A percentile compares a stretch with the other conserved stretches of the same genome.
Evolutionary conservation across 2,888 invertebrate species (phyloP).

Genomic region (Apocheima hispidaria): DNA sequence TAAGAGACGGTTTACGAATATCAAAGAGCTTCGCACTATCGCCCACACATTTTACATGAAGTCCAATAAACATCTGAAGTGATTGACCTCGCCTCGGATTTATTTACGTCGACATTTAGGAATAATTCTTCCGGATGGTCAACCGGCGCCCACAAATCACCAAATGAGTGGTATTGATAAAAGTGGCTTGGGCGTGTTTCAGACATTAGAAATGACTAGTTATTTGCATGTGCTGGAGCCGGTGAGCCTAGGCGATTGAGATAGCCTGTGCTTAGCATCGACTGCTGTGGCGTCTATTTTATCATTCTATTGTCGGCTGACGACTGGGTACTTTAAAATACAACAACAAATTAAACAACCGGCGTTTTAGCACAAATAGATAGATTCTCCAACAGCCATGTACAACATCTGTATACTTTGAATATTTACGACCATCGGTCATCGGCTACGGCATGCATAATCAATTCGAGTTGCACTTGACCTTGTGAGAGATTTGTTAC

Average conservation of each 20-base stretch:
- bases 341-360: constrained; percentile 15
- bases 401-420: constrained; percentile 41
- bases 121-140: constrained; percentile 67
- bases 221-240: constrained; percentile 66
- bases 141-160: constrained; percentile 66
- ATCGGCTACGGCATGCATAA: constrained; percentile 55
- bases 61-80: constrained; percentile 51
- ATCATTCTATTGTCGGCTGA: not conserved
- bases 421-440: constrained; percentile 44
- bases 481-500: constrained; percentile 61
- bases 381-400: constrained; percentile 25
- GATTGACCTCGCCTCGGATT: constrained; percentile 63
- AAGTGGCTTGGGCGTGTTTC: constrained; percentile 51
- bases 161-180: constrained; percentile 54
- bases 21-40: constrained; percentile 60
- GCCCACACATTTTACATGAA: constrained; percentile 56
- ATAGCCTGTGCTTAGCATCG: constrained; percentile 50
- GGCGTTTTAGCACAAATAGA: constrained; percentile 7
- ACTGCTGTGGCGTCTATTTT: constrained; percentile 7
- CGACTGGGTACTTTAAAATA: constrained; percentile 8
- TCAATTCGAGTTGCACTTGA: constrained; percentile 68
- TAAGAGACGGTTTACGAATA: constrained; percentile 51
- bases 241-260: constrained; percentile 61
- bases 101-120: constrained; percentile 55
- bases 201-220: constrained; percentile 58